These are phyloP conservation scores for Glandiceps talaboti DNA, from an alignment of 53 echinoderm and acorn worm genomes.

Conservation along the genomic window DNA sequence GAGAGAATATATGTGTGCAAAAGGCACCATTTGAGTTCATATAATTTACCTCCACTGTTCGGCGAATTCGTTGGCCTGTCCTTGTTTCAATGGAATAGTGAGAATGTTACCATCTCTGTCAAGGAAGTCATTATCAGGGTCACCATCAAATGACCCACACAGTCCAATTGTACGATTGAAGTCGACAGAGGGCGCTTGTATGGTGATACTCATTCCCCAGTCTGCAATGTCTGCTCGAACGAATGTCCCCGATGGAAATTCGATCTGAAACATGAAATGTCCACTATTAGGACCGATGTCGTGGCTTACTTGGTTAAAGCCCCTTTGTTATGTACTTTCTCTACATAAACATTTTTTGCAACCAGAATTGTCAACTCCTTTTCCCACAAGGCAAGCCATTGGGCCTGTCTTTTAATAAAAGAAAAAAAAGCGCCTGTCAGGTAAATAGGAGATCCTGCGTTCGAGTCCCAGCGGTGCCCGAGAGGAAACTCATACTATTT, in stretches of 20 bases:
- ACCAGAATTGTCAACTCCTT: no score
- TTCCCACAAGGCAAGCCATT: no score
- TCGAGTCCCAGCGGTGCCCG: neutral
- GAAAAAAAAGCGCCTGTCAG: neutral
- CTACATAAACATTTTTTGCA: no score
- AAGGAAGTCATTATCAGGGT: slow-evolving; percentile 78
- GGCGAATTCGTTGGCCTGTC: slow-evolving; percentile 79
- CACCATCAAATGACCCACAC: slow-evolving; percentile 78
- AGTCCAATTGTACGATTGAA: slow-evolving; percentile 68
- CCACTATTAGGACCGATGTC: neutral
- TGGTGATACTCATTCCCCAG: slow-evolving; percentile 92
- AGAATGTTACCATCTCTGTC: slow-evolving; percentile 27
- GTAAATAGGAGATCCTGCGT: neutral
- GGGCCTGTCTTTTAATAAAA: no score
- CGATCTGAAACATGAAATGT: slow-evolving; percentile 30
- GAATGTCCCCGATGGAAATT: slow-evolving; percentile 81
- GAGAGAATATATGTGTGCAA: no score
- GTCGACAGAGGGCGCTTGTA: slow-evolving; percentile 78
- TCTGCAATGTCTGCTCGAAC: slow-evolving; percentile 75
- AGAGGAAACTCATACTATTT: no score
- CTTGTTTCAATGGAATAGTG: slow-evolving; percentile 28
- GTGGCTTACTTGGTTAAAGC: neutral
- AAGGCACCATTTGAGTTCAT: no score
- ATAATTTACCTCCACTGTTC: slow-evolving; percentile 86
- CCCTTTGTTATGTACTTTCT: no score